Percentiles rank a stretch among this genome's conserved stretches.
Conservation (phyloP, 2,888 invertebrate species). For the Phanerotoma sp. region DNA sequence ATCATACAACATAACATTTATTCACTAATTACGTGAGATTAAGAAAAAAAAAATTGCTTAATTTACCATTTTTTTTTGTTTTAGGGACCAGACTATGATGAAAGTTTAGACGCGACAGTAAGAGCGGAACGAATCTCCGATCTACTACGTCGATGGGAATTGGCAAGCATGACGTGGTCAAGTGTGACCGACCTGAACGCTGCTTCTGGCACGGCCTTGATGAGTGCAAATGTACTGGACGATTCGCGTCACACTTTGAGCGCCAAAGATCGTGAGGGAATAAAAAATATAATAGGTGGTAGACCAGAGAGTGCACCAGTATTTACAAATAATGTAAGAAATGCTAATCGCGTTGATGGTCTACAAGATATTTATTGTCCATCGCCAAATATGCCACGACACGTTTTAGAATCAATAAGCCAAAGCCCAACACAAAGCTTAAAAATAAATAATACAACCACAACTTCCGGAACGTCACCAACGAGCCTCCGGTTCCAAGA, state of each 20-base stretch:
- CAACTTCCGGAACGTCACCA: slow-evolving; percentile 43
- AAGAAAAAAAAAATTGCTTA: not conserved
- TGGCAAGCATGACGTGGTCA: slow-evolving; percentile 64
- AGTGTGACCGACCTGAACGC: slow-evolving; percentile 42
- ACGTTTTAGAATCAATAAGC: slow-evolving; percentile 52
- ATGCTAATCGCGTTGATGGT: slow-evolving; percentile 51
- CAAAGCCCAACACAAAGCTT: slow-evolving; percentile 54
- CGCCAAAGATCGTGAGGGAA: slow-evolving; percentile 51
- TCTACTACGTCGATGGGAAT: slow-evolving; percentile 76
- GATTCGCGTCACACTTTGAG: slow-evolving; percentile 37
- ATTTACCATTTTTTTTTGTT: slow-evolving; percentile 27
- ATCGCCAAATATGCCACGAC: slow-evolving; percentile 51
- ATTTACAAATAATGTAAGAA: slow-evolving; percentile 43
- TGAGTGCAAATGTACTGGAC: slow-evolving; percentile 25
- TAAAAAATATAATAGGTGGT: slow-evolving; percentile 52
- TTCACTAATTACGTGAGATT: not conserved
- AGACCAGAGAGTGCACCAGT: slow-evolving; percentile 53
- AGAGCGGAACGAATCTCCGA: slow-evolving; percentile 69
- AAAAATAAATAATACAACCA: no score
- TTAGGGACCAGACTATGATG: slow-evolving; percentile 83
- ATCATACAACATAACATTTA: no score
- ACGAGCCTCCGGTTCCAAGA: slow-evolving; percentile 44
- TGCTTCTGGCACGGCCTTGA: slow-evolving; percentile 25
- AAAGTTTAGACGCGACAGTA: slow-evolving; percentile 67
- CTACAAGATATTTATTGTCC: slow-evolving; percentile 46